These are phyloP conservation scores for Cavia aperea DNA, from an alignment of 2,113 vertebrate species.

Conservation along the genomic window DNA sequence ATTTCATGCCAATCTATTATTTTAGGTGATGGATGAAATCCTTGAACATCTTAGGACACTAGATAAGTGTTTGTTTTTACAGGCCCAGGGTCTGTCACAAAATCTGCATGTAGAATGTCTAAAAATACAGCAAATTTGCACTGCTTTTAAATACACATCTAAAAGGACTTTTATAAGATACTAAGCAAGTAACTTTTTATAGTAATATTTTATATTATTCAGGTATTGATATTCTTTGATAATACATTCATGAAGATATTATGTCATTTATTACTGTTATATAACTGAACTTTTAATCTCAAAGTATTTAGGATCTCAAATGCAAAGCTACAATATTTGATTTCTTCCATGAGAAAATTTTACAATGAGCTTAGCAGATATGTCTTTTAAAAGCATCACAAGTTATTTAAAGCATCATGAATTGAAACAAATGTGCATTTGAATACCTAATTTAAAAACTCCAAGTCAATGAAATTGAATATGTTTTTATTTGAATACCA, in stretches of 20 bases:
- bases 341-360: slow-evolving; percentile 38
- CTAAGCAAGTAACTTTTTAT: neutral
- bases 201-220: neutral
- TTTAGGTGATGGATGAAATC: slow-evolving; percentile 47
- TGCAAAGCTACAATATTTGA: neutral
- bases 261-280: neutral
- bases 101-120: neutral
- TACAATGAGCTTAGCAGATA: slow-evolving; percentile 36
- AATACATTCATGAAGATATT: neutral
- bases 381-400: slow-evolving; percentile 35
- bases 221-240: neutral
- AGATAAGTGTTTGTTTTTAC: slow-evolving; percentile 25
- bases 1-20: slow-evolving; percentile 35
- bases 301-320: neutral
- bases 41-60: slow-evolving; percentile 30
- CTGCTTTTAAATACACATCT: slow-evolving; percentile 4
- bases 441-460: slow-evolving; percentile 44
- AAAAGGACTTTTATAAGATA: slow-evolving; percentile 20
- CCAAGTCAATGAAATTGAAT: slow-evolving; percentile 45
- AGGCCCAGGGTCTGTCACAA: slow-evolving; percentile 27
- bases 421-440: slow-evolving; percentile 45
- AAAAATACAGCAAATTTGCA: slow-evolving; percentile 36
- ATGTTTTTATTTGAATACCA: slow-evolving; percentile 51
- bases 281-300: neutral
- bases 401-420: slow-evolving; percentile 7